Percentiles rank a stretch among this genome's conserved stretches.
phyloP scores from a whole-genome alignment of 2,797 vertebrate species.

The Anguilla anguilla region DNA sequence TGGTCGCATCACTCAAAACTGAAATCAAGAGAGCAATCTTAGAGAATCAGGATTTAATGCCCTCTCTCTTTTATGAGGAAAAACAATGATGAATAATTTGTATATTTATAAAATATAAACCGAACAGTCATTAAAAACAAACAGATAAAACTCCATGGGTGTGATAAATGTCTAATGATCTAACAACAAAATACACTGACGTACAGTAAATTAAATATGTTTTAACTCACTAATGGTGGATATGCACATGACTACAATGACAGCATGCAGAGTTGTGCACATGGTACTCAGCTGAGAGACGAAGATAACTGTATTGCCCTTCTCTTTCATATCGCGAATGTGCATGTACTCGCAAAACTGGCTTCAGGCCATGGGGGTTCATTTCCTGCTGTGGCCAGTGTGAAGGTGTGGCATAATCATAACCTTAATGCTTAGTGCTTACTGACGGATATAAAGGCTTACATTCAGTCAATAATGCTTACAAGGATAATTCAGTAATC shows the following conservation, averaged over 20 bases:
- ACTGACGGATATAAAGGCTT: no score
- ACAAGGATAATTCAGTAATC: no score
- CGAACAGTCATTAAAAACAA: not conserved
- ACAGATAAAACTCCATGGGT: not conserved
- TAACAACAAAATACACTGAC: not conserved
- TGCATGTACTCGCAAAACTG: not conserved
- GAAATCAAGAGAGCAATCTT: not conserved
- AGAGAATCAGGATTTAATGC: not conserved
- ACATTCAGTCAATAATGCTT: not conserved
- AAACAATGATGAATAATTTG: no score
- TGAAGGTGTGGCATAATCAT: not conserved
- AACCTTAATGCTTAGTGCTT: not conserved
- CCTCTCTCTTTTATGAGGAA: no score
- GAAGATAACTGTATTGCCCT: not conserved
- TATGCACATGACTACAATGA: not conserved
- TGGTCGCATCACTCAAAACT: conserved; percentile 14
- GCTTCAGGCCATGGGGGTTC: not conserved
- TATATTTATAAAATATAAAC: no score
- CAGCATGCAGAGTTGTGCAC: not conserved
- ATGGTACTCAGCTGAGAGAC: not conserved
- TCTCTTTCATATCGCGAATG: not conserved
- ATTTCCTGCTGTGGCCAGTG: not conserved
- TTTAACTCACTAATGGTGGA: not conserved
- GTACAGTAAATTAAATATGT: not conserved
- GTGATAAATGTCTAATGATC: not conserved